phyloP scores from a whole-genome alignment of 2,797 vertebrate species.

The Siniperca undulata region DNA sequence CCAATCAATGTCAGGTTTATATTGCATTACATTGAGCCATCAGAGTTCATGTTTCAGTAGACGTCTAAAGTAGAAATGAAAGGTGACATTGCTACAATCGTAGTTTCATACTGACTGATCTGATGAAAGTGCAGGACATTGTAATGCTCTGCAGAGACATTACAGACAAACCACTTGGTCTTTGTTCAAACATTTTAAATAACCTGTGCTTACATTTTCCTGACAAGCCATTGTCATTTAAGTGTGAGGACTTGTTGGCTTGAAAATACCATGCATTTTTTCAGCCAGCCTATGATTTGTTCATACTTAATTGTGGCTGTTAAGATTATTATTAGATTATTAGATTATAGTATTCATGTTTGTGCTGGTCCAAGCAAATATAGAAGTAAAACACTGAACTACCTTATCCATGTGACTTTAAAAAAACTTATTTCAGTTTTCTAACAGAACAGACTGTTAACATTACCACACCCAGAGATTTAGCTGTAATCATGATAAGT shows the following conservation, averaged over 20 bases:
- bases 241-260: background rate
- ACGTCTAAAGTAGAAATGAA: background rate
- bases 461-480: background rate
- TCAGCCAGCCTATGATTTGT: background rate
- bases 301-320: background rate
- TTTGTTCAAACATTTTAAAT: background rate
- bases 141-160: background rate
- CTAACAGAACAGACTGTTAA: background rate
- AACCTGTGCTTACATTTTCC: background rate
- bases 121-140: conserved; percentile 8
- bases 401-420: background rate
- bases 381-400: background rate
- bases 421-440: background rate
- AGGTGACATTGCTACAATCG: conserved; percentile 2
- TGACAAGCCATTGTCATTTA: conserved; percentile 3
- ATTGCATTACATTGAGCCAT: background rate
- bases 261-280: background rate
- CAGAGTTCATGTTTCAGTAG: background rate
- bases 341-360: background rate
- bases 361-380: background rate
- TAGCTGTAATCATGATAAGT: background rate
- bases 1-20: background rate
- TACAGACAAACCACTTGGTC: background rate
- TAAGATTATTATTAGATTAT: too few species aligned
- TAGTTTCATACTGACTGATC: background rate